These are phyloP conservation scores for Barypeithes pellucidus DNA, from an alignment of 2,888 invertebrate genomes.

Conservation along the genomic window DNA sequence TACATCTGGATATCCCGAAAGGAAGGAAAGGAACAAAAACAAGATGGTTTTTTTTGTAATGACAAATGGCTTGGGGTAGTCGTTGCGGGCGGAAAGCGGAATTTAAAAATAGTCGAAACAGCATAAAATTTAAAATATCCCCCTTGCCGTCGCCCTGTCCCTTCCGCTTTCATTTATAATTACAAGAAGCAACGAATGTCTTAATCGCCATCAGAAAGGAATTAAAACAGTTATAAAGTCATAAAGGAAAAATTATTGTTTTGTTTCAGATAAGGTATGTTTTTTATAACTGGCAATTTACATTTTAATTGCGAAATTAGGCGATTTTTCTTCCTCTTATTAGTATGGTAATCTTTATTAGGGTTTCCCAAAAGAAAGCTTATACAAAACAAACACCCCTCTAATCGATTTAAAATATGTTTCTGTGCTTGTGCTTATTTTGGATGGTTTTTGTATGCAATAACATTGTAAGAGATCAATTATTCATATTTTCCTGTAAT, in stretches of 20 bases:
- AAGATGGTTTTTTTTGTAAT: slow-evolving; percentile 60
- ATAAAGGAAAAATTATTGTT: slow-evolving; percentile 64
- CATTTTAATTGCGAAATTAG: slow-evolving; percentile 65
- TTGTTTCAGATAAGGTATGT: slow-evolving; percentile 59
- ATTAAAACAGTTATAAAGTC: slow-evolving; percentile 65
- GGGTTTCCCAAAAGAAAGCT: slow-evolving; percentile 29
- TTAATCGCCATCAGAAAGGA: slow-evolving; percentile 62
- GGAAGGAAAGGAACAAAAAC: slow-evolving; percentile 60
- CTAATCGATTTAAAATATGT: slow-evolving; percentile 28
- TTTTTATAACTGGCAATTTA: slow-evolving; percentile 62
- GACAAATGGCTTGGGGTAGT: slow-evolving; percentile 64
- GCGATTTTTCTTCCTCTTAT: slow-evolving; percentile 59
- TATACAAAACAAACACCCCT: slow-evolving; percentile 30
- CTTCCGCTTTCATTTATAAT: slow-evolving; percentile 58
- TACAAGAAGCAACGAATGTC: slow-evolving; percentile 61
- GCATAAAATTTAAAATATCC: slow-evolving; percentile 60
- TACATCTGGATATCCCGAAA: slow-evolving; percentile 62
- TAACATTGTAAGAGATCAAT: no score
- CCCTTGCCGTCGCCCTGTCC: slow-evolving; percentile 45
- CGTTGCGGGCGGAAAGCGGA: slow-evolving; percentile 58
- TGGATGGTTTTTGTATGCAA: no score
- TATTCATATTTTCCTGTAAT: no score
- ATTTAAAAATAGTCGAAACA: slow-evolving; percentile 64
- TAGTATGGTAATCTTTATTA: slow-evolving; percentile 59
- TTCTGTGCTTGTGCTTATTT: no score